A percentile compares a stretch with the other conserved stretches of the same genome.
Conservation (phyloP, 2,113 vertebrate genomes). For the Sterrhoptilus dennistouni region DNA sequence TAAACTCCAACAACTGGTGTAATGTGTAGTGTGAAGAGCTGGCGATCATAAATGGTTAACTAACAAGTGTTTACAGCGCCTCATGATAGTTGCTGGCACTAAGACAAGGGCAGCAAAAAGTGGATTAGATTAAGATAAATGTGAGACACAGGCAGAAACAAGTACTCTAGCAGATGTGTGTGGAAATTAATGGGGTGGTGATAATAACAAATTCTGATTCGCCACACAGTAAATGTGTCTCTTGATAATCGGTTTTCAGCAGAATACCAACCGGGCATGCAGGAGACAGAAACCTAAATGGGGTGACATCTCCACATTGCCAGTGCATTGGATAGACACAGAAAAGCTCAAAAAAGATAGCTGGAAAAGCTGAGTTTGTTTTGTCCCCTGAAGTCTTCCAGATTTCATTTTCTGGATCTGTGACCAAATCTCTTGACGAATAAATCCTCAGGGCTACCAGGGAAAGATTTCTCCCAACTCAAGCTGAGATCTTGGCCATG, state of each 20-base stretch:
- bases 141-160: conserved; percentile 46
- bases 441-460: background rate
- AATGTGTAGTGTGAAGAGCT: background rate
- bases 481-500: background rate
- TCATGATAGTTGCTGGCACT: conserved; percentile 43
- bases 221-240: conserved; percentile 29
- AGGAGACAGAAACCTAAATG: background rate
- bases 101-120: conserved; percentile 67
- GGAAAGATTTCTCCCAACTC: background rate
- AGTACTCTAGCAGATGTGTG: conserved; percentile 63
- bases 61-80: conserved; percentile 22
- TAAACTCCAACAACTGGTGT: background rate
- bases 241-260: background rate
- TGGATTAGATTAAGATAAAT: conserved; percentile 73
- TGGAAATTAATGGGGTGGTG: conserved; percentile 69
- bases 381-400: background rate
- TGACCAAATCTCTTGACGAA: background rate
- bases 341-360: background rate
- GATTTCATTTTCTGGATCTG: background rate
- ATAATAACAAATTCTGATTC: conserved; percentile 61
- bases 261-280: background rate
- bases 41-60: conserved; percentile 15
- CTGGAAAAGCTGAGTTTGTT: background rate
- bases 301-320: background rate
- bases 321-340: background rate